phyloP scores from a whole-genome alignment of 92 coral and sea anemone species.

The Porites lobata region DNA sequence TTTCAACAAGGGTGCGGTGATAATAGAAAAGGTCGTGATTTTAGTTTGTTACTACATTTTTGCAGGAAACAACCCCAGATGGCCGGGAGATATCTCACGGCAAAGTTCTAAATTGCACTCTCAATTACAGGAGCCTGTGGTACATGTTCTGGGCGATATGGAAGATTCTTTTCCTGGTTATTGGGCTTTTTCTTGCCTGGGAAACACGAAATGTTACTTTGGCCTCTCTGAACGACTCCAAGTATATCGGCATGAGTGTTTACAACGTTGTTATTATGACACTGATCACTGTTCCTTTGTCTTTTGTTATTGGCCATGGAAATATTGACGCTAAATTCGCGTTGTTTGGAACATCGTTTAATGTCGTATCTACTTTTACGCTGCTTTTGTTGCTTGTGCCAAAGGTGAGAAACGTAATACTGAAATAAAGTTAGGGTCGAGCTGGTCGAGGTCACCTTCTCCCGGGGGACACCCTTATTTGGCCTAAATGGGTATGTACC shows the following conservation, averaged over 20 bases:
- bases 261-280: slow-evolving; percentile 79
- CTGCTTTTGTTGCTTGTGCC: slow-evolving; percentile 73
- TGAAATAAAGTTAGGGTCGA: too few relatives aligned
- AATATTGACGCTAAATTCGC: slow-evolving; percentile 57
- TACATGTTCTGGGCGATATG: slow-evolving; percentile 43
- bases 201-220: slow-evolving; percentile 82
- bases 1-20: too few relatives aligned
- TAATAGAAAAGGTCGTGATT: too few relatives aligned
- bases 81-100: background rate
- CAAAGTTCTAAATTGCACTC: background rate
- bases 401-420: slow-evolving; percentile 62
- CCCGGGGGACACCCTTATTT: too few relatives aligned
- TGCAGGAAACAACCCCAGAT: slow-evolving; percentile 22
- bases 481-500: too few relatives aligned
- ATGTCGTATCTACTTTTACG: slow-evolving; percentile 75
- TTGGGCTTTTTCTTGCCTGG: slow-evolving; percentile 88
- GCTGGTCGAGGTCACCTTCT: too few relatives aligned
- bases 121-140: slow-evolving; percentile 29
- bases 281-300: slow-evolving; percentile 55
- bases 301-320: slow-evolving; percentile 34
- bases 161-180: slow-evolving; percentile 69
- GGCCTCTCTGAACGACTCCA: slow-evolving; percentile 81
- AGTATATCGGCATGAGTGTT: slow-evolving; percentile 80
- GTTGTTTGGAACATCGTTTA: slow-evolving; percentile 59
- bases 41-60: background rate